Evolutionary conservation across 2,888 invertebrate species (phyloP).

Genomic region (Microctonus brassicae): DNA sequence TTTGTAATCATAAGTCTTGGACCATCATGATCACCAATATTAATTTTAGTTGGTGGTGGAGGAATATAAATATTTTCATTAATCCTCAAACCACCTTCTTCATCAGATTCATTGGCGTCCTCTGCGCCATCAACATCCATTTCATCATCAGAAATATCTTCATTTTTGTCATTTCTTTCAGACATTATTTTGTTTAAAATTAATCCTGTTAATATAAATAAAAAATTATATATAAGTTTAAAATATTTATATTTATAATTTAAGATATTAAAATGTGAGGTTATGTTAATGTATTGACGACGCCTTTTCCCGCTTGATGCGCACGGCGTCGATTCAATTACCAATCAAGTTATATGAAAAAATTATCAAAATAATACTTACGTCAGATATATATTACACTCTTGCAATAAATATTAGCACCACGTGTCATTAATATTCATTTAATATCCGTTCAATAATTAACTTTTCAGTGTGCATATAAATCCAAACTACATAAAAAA

Average conservation of each 20-base stretch:
- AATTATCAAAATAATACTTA: background rate
- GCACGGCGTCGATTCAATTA: background rate
- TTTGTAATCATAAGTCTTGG: conserved; percentile 91
- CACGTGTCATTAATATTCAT: background rate
- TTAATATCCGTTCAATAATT: background rate
- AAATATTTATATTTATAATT: background rate
- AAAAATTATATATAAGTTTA: background rate
- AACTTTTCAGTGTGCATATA: background rate
- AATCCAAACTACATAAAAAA: background rate
- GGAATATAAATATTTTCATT: conserved; percentile 87
- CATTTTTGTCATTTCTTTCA: conserved; percentile 26
- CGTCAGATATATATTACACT: background rate
- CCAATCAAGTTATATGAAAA: background rate
- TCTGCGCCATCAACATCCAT: conserved; percentile 2
- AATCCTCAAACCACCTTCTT: conserved; percentile 78
- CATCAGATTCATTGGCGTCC: background rate
- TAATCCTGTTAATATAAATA: background rate
- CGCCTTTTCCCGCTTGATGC: conserved; percentile 15
- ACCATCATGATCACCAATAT: conserved; percentile 80
- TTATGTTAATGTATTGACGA: conserved; percentile 1
- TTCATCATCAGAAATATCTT: conserved; percentile 36
- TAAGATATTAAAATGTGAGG: background rate
- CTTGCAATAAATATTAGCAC: too few relatives aligned
- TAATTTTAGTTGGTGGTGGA: conserved; percentile 78
- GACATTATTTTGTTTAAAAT: conserved; percentile 32